Base-by-base conservation (phyloP, 2,113 vertebrate species). In the Rhinolophus ferrumequinum region DNA sequence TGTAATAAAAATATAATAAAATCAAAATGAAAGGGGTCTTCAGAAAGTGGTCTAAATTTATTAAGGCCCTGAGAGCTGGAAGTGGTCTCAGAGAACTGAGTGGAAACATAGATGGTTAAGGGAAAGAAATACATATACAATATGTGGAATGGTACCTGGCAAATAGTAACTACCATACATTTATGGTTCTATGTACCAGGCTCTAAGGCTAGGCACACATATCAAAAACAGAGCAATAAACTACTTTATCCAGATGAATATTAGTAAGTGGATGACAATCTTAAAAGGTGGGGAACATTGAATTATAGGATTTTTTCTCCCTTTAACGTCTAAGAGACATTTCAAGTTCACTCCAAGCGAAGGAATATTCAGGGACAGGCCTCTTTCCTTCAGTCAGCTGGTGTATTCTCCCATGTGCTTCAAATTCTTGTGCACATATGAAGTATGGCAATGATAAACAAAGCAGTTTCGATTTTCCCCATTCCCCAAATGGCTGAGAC, bases 21-120 rank as follows among this genome's bases (percentile, higher is more conserved):
- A 69, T 86, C 3, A 88, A 76, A 95, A 92, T 52, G 6, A 95
- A 90, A 69, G 12, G 2, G 13, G 47, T 84, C 93, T 96, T 89
- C 77, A 67, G 52, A 93, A 94, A 92, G 47, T n/a, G 10, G 21
- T 8, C 33, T 88, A 91, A 92, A 82, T 76, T 69, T 80, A 96
- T 3, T 12, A 66, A 52, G 58, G 4, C 30, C 14, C 44, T n/a
- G 11, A 92, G 22, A 89, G 38, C 50, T 70, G 7, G 33, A 90
- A 52, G n/a, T 19, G 64, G 64, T 69, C 50, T 87, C 60, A 92
- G 35, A 69, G 69, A 92, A 93, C 4, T 80, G 38, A 83, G 33
- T 75, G 54, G 76, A 95, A 90, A 83, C 7, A 47, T 2, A 94
- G 30, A 26, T 15, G 60, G 75, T 9, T 52, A 26, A 60, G 41